Evolutionary conservation across 1,140 invertebrate species (phyloP).

Genomic region (Plectrocnemia conspersa): DNA sequence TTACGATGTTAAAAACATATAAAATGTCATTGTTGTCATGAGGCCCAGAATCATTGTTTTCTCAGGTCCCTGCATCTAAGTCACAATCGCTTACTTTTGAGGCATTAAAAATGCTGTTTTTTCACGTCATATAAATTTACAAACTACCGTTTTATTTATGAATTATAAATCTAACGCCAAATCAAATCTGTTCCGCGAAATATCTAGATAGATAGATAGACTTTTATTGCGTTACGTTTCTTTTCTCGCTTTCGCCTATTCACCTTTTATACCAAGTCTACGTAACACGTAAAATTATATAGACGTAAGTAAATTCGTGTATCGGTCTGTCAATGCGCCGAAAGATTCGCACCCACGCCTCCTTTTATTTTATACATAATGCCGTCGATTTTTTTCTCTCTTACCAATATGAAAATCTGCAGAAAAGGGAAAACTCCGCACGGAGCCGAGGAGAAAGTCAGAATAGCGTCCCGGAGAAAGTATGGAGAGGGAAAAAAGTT

Average conservation of each 20-base stretch:
- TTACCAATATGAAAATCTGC: neutral
- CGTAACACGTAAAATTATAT: neutral
- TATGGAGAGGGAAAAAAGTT: conserved; percentile 15
- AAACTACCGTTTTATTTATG: no score
- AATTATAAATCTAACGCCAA: no score
- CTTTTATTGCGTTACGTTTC: conserved; percentile 7
- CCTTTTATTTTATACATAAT: no score
- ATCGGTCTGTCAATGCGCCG: neutral
- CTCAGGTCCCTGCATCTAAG: no score
- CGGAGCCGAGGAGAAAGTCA: conserved; percentile 6
- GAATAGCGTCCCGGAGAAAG: conserved; percentile 8
- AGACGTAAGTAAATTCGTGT: neutral
- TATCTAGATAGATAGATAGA: conserved; percentile 12
- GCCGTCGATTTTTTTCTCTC: neutral
- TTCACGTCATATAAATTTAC: no score
- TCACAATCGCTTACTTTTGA: no score
- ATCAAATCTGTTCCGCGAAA: no score
- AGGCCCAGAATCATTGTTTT: no score
- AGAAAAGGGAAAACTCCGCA: neutral
- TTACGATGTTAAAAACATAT: no score
- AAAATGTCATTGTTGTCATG: no score
- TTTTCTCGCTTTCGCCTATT: conserved; percentile 1
- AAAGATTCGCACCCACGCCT: neutral
- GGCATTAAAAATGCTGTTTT: no score
- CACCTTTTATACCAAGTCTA: neutral